Evolutionary conservation across 2,888 invertebrate species (phyloP).

Genomic region (Chironomus tentans): DNA sequence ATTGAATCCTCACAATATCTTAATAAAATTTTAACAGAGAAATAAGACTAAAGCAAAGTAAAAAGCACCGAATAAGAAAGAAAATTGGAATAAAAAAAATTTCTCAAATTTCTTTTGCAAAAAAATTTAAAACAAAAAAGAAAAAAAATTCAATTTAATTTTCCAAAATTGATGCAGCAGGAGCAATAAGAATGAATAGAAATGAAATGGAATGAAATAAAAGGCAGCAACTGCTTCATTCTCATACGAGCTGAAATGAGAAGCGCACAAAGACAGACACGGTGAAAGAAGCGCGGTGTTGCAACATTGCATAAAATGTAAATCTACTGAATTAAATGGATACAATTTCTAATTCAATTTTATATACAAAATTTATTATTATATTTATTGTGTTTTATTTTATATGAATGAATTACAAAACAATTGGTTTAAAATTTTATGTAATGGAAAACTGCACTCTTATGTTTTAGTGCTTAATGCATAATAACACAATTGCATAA

Average conservation of each 20-base stretch:
- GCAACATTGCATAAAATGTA: not conserved
- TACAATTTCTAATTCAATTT: constrained; percentile 7
- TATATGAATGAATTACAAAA: not conserved
- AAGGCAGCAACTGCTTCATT: not conserved
- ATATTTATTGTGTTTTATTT: not conserved
- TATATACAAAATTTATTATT: not conserved
- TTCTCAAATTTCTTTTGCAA: not conserved
- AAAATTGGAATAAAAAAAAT: not conserved
- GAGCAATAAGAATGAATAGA: not conserved
- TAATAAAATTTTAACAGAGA: no score
- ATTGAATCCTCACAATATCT: no score
- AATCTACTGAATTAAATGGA: not conserved
- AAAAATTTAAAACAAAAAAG: not conserved
- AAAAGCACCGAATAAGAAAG: no score
- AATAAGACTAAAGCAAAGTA: no score
- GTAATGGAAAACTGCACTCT: not conserved
- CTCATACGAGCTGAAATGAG: not conserved
- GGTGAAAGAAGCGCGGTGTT: not conserved
- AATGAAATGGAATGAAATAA: not conserved
- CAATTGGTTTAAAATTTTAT: not conserved
- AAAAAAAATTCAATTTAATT: not conserved
- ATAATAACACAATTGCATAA: not conserved
- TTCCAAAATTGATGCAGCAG: not conserved
- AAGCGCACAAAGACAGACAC: not conserved
- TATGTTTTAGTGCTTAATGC: not conserved